Evolutionary conservation across 2,888 invertebrate genomes (phyloP).

Genomic region (Hoplodrina blanda): DNA sequence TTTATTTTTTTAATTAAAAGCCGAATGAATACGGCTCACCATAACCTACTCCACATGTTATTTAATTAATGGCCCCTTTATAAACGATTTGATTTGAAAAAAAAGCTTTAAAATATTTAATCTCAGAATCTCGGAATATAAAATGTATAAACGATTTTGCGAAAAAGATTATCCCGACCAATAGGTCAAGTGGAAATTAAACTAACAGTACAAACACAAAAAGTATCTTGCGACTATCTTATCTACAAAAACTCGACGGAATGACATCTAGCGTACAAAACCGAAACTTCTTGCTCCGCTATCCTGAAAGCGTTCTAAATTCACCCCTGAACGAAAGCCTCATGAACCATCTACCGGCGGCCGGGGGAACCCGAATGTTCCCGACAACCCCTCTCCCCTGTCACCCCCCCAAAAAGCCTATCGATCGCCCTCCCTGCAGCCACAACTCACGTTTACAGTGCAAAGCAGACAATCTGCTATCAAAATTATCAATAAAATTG

Average conservation of each 20-base stretch:
- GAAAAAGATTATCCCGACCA: not conserved
- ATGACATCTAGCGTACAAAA: conserved; percentile 58
- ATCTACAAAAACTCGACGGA: conserved; percentile 16
- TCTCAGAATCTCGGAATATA: too few relatives aligned
- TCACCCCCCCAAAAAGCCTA: conserved; percentile 75
- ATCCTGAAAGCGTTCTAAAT: conserved; percentile 64
- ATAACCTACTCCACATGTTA: too few relatives aligned
- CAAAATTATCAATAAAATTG: conserved; percentile 74
- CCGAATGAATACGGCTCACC: too few relatives aligned
- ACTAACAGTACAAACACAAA: too few relatives aligned
- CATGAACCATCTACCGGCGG: conserved; percentile 81
- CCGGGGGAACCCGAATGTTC: conserved; percentile 70
- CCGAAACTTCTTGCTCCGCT: conserved; percentile 36
- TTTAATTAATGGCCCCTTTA: too few relatives aligned
- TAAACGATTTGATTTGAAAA: too few relatives aligned
- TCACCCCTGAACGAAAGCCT: conserved; percentile 63
- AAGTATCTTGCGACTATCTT: too few relatives aligned
- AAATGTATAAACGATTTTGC: not conserved
- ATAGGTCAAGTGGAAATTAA: not conserved
- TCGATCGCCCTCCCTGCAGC: conserved; percentile 79
- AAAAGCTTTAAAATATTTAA: too few relatives aligned
- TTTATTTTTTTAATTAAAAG: too few relatives aligned
- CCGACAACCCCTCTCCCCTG: conserved; percentile 64
- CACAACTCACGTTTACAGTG: conserved; percentile 83
- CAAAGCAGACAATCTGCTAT: conserved; percentile 77